These are phyloP conservation scores for Hoplostethus mediterraneus DNA, from an alignment of 2,797 vertebrate species.

Conservation along the genomic window DNA sequence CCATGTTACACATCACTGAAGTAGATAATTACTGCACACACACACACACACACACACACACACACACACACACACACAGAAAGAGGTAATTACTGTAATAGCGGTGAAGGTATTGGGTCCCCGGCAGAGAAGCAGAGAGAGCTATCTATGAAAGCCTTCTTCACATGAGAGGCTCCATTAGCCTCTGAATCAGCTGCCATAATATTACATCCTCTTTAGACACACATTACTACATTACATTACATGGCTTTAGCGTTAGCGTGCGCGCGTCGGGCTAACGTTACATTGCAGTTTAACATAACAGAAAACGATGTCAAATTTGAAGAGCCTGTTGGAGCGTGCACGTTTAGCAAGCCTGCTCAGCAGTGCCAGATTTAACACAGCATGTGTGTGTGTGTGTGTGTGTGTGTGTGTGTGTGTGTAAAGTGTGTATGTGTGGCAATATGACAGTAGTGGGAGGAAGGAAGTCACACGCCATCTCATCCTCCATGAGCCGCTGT, in stretches of 20 bases:
- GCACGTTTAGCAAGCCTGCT: slow-evolving; percentile 44
- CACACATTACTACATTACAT: slow-evolving; percentile 57
- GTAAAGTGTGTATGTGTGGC: slow-evolving; percentile 28
- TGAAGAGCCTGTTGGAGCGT: slow-evolving; percentile 33
- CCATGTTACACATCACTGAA: slow-evolving; percentile 31
- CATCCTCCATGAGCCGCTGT: slow-evolving; percentile 74
- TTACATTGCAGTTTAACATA: slow-evolving; percentile 40
- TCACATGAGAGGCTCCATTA: slow-evolving; percentile 74
- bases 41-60: slow-evolving; percentile 16
- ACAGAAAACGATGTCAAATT: slow-evolving; percentile 47
- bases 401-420: slow-evolving; percentile 14
- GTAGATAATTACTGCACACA: slow-evolving; percentile 14
- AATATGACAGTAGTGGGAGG: slow-evolving; percentile 73
- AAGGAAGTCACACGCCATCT: slow-evolving; percentile 79
- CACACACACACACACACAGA: slow-evolving; percentile 19
- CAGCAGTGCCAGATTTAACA: slow-evolving; percentile 66
- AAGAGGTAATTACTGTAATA: slow-evolving; percentile 40
- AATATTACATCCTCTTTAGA: slow-evolving; percentile 60
- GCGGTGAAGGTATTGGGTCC: slow-evolving; percentile 47
- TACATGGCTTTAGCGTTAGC: slow-evolving; percentile 31
- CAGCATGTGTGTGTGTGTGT: slow-evolving; percentile 19
- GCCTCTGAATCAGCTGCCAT: slow-evolving; percentile 62
- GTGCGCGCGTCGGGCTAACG: slow-evolving; percentile 23
- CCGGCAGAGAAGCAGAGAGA: slow-evolving; percentile 12
- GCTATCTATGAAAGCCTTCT: slow-evolving; percentile 53